Conservation (phyloP, 1,140 invertebrate genomes). For the Stegodyphus dumicola region DNA sequence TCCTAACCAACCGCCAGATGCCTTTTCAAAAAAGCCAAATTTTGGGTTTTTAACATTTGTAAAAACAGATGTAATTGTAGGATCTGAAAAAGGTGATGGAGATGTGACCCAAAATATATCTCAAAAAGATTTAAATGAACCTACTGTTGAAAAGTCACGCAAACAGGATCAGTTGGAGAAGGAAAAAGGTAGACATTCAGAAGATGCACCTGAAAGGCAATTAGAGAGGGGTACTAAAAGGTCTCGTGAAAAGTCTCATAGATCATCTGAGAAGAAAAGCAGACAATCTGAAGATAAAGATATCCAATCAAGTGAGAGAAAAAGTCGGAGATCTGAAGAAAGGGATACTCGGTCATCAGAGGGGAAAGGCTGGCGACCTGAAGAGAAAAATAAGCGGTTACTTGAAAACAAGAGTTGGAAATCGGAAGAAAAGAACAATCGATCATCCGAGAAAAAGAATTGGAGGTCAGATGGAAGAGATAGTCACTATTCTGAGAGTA, state of each 20-base stretch:
- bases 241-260: no score
- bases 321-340: not conserved
- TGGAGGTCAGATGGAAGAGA: not conserved
- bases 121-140: not conserved
- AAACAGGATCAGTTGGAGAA: not conserved
- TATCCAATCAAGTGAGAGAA: not conserved
- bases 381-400: not conserved
- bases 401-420: not conserved
- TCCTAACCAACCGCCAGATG: conserved; percentile 46
- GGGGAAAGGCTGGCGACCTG: not conserved
- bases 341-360: not conserved
- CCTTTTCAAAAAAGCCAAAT: conserved; percentile 51
- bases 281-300: not conserved
- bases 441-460: not conserved
- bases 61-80: conserved; percentile 37
- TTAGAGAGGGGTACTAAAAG: not conserved
- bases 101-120: not conserved
- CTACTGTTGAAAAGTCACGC: not conserved
- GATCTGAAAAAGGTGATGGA: conserved; percentile 32
- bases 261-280: not conserved
- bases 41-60: conserved; percentile 60
- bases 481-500: not conserved
- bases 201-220: not conserved
- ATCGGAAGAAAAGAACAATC: not conserved
- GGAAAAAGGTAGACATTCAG: not conserved